These are phyloP conservation scores for Philonicus albiceps DNA, from an alignment of 2,888 invertebrate species.

Conservation along the genomic window DNA sequence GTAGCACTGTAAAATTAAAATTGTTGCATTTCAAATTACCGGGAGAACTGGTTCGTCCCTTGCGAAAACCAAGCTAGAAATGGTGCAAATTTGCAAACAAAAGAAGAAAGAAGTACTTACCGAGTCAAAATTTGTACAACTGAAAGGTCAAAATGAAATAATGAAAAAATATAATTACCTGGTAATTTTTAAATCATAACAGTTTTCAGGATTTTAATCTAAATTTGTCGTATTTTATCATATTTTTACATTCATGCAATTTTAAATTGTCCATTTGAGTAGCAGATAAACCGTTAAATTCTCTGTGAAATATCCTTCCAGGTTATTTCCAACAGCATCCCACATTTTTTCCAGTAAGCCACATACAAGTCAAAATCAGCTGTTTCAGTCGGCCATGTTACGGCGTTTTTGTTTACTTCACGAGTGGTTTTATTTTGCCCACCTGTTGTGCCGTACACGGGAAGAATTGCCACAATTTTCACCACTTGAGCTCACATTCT, in stretches of 20 bases:
- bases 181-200: not conserved
- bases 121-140: not conserved
- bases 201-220: not conserved
- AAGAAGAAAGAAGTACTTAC: not conserved
- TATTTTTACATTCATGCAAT: not conserved
- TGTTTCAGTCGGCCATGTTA: not conserved
- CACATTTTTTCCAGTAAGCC: not conserved
- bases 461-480: not conserved
- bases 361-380: conserved; percentile 1
- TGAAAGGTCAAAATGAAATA: not conserved
- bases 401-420: not conserved
- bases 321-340: not conserved
- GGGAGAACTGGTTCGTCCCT: too few species aligned
- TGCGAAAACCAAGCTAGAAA: not conserved
- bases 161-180: not conserved
- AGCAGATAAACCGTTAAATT: not conserved
- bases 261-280: not conserved
- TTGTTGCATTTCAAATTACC: not conserved
- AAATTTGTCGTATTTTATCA: not conserved
- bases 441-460: not conserved
- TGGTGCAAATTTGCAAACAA: not conserved
- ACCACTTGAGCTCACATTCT: not conserved
- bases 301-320: not conserved
- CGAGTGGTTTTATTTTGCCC: not conserved
- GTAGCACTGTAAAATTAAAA: not conserved